phyloP scores from a whole-genome alignment of 1,140 invertebrate genomes.

The Aphelenchoides avenae region DNA sequence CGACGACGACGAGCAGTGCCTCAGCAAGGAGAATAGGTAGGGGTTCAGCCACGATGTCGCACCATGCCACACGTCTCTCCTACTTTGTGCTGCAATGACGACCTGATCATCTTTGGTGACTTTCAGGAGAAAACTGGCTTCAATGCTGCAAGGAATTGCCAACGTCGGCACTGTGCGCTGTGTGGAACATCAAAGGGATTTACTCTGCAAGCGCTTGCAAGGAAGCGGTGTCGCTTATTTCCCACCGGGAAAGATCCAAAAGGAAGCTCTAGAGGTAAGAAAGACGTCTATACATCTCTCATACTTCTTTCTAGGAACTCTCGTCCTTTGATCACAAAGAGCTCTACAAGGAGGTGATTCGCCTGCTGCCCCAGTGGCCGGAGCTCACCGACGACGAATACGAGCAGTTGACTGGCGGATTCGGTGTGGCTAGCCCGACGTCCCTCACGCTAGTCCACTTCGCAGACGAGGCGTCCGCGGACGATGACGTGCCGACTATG shows the following conservation, averaged over 20 bases:
- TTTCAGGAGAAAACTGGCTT: conserved; percentile 14
- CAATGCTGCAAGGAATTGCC: conserved; percentile 9
- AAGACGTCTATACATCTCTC: conserved; percentile 9
- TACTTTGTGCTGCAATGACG: not conserved
- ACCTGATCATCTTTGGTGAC: conserved; percentile 4
- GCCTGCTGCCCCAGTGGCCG: not conserved
- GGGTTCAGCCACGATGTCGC: conserved; percentile 12
- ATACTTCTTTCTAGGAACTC: not conserved
- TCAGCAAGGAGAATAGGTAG: not conserved
- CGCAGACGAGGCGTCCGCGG: not conserved
- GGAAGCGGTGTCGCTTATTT: conserved; percentile 10
- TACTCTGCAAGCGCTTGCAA: conserved; percentile 8
- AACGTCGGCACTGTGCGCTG: conserved; percentile 9
- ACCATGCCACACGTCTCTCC: conserved; percentile 7
- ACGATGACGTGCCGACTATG: not conserved
- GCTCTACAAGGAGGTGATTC: not conserved
- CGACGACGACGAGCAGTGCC: conserved; percentile 5
- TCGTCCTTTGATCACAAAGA: not conserved
- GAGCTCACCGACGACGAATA: too few relatives aligned
- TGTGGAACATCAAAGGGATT: not conserved
- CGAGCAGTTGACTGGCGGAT: too few relatives aligned
- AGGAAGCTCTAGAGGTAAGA: too few relatives aligned
- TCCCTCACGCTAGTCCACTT: not conserved
- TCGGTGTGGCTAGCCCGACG: too few relatives aligned
- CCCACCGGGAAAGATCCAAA: not conserved